These are phyloP conservation scores for Habropoda laboriosa DNA, from an alignment of 1,140 invertebrate genomes.

Conservation along the genomic window DNA sequence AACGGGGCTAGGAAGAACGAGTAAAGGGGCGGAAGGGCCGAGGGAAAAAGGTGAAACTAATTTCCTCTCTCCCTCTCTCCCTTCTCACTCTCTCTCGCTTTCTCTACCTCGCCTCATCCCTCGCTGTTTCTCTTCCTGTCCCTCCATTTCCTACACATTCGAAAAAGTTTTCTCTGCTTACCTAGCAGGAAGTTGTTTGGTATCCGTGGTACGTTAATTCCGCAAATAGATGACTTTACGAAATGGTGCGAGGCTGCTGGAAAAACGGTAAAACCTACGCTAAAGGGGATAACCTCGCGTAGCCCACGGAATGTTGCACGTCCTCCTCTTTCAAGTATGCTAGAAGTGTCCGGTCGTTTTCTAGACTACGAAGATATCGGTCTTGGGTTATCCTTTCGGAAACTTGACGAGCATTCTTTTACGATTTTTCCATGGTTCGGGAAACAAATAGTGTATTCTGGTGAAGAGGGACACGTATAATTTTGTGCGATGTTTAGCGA, in stretches of 20 bases:
- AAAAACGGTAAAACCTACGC: conserved; percentile 53
- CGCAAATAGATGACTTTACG: conserved; percentile 69
- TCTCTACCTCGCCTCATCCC: background rate
- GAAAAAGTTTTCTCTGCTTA: conserved; percentile 67
- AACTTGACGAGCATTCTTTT: conserved; percentile 21
- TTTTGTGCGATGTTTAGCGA: background rate
- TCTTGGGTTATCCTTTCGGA: conserved; percentile 34
- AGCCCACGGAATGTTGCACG: conserved; percentile 20
- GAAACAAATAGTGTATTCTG: background rate
- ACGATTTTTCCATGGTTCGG: too few species aligned
- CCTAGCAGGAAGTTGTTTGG: conserved; percentile 63
- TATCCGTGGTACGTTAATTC: conserved; percentile 68
- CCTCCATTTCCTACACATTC: conserved; percentile 20
- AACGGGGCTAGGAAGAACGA: background rate
- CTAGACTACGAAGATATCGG: conserved; percentile 36
- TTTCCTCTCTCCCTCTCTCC: conserved; percentile 55
- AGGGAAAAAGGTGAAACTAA: conserved; percentile 68
- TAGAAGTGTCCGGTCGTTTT: background rate
- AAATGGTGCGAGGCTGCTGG: conserved; percentile 61
- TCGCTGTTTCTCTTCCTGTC: background rate
- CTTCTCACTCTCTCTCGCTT: background rate
- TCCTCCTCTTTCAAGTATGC: background rate
- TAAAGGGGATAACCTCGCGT: conserved; percentile 65
- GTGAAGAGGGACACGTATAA: background rate
- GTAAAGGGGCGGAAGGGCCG: conserved; percentile 4